A percentile compares a stretch with the other conserved stretches of the same genome.
These are phyloP conservation scores for Dorcus parallelipipedus DNA, from an alignment of 2,888 invertebrate species.

Conservation along the genomic window DNA sequence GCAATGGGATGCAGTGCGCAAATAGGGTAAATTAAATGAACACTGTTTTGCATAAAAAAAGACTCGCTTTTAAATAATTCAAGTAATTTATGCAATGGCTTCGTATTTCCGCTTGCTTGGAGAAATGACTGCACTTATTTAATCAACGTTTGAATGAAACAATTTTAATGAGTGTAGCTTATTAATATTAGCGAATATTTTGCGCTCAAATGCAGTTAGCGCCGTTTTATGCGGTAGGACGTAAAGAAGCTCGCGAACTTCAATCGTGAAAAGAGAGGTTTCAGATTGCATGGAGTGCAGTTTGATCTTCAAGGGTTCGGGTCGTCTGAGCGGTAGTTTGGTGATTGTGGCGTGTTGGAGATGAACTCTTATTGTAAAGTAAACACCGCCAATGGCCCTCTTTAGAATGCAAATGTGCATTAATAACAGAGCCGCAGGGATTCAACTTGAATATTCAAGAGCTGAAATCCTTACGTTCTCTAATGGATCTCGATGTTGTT, in stretches of 20 bases:
- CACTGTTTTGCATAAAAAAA: too few species aligned
- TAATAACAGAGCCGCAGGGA: slow-evolving; percentile 36
- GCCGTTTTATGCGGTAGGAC: slow-evolving; percentile 1
- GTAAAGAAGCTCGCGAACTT: neutral
- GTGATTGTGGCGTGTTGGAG: slow-evolving; percentile 31
- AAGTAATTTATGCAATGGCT: too few species aligned
- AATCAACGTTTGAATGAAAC: too few species aligned
- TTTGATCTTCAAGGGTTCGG: neutral
- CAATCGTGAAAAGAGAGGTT: too few species aligned
- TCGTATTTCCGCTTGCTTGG: too few species aligned
- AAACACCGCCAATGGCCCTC: slow-evolving; percentile 42
- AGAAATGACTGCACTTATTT: too few species aligned
- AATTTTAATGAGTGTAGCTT: too few species aligned
- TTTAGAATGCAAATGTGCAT: slow-evolving; percentile 43
- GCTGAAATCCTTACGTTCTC: slow-evolving; percentile 13
- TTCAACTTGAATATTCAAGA: slow-evolving; percentile 24
- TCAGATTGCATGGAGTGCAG: neutral
- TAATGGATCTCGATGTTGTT: slow-evolving; percentile 6
- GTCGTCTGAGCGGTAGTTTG: slow-evolving; percentile 11
- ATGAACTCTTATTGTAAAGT: slow-evolving; percentile 38
- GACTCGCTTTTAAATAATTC: too few species aligned
- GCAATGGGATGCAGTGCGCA: neutral
- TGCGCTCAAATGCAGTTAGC: too few species aligned
- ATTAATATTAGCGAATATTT: too few species aligned
- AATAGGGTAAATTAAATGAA: slow-evolving; percentile 3